Percentiles rank a stretch among this genome's conserved stretches.
Conservation (phyloP, 2,113 vertebrate genomes). For the Scytalopus superciliaris region DNA sequence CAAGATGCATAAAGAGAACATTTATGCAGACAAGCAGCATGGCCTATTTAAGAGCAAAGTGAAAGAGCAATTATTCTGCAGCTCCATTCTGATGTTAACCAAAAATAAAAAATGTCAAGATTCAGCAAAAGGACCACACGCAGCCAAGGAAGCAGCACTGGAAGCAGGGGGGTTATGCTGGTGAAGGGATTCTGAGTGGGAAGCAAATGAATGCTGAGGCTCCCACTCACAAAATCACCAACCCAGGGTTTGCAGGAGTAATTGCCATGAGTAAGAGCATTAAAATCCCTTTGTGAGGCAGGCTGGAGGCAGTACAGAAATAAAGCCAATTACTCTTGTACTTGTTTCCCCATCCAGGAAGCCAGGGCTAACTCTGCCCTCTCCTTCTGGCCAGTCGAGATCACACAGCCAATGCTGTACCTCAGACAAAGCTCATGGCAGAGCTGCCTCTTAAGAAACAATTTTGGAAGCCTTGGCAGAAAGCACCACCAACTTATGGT, state of each 20-base stretch:
- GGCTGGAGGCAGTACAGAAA: neutral
- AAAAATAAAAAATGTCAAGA: neutral
- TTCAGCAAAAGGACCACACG: constrained; percentile 4
- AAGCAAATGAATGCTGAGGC: neutral
- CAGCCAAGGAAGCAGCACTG: neutral
- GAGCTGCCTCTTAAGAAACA: neutral
- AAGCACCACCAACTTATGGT: neutral
- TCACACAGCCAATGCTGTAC: rapidly evolving
- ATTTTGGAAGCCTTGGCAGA: neutral
- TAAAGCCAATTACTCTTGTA: neutral
- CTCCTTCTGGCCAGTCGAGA: neutral
- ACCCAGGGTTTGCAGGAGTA: neutral
- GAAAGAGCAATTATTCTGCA: constrained; percentile 45
- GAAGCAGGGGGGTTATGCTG: neutral
- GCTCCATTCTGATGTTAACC: constrained; percentile 26
- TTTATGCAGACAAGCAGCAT: neutral
- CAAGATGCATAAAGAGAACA: constrained; percentile 7
- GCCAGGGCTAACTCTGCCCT: neutral
- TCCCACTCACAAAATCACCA: neutral
- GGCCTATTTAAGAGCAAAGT: constrained; percentile 48
- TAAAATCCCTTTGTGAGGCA: neutral
- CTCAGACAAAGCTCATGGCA: rapidly evolving
- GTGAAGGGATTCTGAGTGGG: neutral
- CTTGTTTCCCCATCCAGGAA: neutral
- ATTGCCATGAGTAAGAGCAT: neutral